Percentiles rank a stretch among this genome's conserved stretches.
Evolutionary conservation across 2,797 vertebrate genomes (phyloP).

Genomic region (Pantherophis alleghaniensis): DNA sequence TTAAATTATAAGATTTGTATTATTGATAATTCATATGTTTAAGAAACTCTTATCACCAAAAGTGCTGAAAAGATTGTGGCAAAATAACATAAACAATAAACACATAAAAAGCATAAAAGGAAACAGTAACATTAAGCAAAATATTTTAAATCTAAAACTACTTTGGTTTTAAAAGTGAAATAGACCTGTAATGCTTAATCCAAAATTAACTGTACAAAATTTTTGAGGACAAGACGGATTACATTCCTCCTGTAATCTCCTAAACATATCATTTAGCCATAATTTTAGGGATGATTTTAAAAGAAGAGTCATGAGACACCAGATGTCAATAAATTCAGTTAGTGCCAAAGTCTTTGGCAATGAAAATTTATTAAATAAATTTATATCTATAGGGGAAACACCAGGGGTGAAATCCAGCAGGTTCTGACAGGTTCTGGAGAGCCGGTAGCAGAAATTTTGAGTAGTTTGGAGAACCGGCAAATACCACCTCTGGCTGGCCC

Average conservation of each 20-base stretch:
- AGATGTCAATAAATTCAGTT: neutral
- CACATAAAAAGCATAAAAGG: neutral
- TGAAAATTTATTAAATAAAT: neutral
- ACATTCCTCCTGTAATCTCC: neutral
- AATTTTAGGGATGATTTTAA: neutral
- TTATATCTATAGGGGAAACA: neutral
- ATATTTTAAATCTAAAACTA: neutral
- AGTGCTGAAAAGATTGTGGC: neutral
- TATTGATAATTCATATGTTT: neutral
- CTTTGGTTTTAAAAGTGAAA: neutral
- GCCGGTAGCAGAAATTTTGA: no score
- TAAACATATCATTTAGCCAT: neutral
- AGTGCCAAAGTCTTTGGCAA: neutral
- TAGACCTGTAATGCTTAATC: neutral
- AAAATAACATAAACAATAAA: neutral
- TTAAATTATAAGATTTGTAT: neutral
- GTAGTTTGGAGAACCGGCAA: no score
- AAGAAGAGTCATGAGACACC: neutral
- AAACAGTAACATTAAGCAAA: neutral
- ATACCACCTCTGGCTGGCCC: no score
- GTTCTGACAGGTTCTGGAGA: no score
- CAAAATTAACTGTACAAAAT: neutral
- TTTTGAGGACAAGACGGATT: neutral
- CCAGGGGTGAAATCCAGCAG: no score
- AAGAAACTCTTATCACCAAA: neutral